Conservation (phyloP, 2,888 invertebrate genomes). For the Hipparchia semele region DNA sequence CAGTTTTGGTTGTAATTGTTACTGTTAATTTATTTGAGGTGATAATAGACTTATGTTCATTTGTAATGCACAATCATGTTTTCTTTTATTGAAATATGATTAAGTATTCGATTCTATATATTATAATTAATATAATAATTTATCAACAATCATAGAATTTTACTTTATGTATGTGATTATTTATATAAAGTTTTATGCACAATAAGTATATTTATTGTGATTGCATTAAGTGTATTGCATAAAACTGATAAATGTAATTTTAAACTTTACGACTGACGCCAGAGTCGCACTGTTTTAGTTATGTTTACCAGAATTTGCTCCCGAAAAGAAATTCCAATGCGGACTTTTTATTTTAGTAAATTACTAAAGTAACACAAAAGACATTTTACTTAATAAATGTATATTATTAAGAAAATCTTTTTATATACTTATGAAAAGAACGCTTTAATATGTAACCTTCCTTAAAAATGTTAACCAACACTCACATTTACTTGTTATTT, state of each 20-base stretch:
- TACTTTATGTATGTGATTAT: conserved; percentile 73
- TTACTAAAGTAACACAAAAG: conserved; percentile 74
- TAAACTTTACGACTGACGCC: conserved; percentile 60
- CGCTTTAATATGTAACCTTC: conserved; percentile 79
- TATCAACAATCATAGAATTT: conserved; percentile 46
- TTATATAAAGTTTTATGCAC: conserved; percentile 61
- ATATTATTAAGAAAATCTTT: conserved; percentile 64
- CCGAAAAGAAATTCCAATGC: conserved; percentile 59
- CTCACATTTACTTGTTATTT: conserved; percentile 80
- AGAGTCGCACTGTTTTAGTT: conserved; percentile 55
- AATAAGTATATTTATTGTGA: conserved; percentile 58
- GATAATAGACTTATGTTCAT: conserved; percentile 74
- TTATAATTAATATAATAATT: conserved; percentile 44
- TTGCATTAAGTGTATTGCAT: conserved; percentile 48
- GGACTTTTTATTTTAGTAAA: conserved; percentile 69
- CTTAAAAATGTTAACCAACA: conserved; percentile 79
- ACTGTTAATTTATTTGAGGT: conserved; percentile 60
- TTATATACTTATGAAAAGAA: conserved; percentile 66
- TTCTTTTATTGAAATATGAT: conserved; percentile 58
- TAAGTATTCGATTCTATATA: conserved; percentile 49
- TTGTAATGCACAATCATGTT: conserved; percentile 77
- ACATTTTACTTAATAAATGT: conserved; percentile 72
- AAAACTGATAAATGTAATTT: conserved; percentile 26
- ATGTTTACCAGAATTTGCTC: conserved; percentile 55
- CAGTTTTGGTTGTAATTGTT: conserved; percentile 48